These are phyloP conservation scores for Griposia aprilina DNA, from an alignment of 2,888 invertebrate genomes.

Conservation along the genomic window DNA sequence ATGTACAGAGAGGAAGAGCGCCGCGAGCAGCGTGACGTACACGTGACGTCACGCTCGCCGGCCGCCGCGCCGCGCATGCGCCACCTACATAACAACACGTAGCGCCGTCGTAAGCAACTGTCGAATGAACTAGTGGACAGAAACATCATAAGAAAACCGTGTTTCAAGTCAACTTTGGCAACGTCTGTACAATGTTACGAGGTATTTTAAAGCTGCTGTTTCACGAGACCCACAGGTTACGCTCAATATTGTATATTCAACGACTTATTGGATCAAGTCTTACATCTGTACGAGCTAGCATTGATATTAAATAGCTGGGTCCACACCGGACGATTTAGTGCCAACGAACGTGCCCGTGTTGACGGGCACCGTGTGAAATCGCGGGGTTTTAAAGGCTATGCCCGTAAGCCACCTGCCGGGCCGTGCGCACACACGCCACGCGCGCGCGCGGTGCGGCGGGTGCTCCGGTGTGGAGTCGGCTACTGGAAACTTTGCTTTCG, in stretches of 20 bases:
- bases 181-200: constrained; percentile 57
- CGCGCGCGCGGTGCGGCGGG: too few relatives aligned
- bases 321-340: too few relatives aligned
- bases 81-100: not conserved
- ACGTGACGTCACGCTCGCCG: not conserved
- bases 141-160: constrained; percentile 60
- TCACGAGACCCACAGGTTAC: constrained; percentile 31
- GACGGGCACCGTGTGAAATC: too few relatives aligned
- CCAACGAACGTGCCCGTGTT: too few relatives aligned
- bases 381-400: too few relatives aligned
- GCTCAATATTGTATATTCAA: not conserved
- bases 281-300: constrained; percentile 40
- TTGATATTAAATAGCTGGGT: not conserved
- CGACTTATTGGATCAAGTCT: constrained; percentile 10
- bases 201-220: constrained; percentile 54
- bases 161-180: constrained; percentile 56
- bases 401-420: too few relatives aligned
- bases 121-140: constrained; percentile 58
- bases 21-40: not conserved
- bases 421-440: too few relatives aligned
- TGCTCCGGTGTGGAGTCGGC: too few relatives aligned
- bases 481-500: constrained; percentile 28
- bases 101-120: constrained; percentile 16
- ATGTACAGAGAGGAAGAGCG: constrained; percentile 31
- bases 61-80: not conserved